phyloP scores from a whole-genome alignment of 2,888 invertebrate species.

The Eueremaeus valkanovi region DNA sequence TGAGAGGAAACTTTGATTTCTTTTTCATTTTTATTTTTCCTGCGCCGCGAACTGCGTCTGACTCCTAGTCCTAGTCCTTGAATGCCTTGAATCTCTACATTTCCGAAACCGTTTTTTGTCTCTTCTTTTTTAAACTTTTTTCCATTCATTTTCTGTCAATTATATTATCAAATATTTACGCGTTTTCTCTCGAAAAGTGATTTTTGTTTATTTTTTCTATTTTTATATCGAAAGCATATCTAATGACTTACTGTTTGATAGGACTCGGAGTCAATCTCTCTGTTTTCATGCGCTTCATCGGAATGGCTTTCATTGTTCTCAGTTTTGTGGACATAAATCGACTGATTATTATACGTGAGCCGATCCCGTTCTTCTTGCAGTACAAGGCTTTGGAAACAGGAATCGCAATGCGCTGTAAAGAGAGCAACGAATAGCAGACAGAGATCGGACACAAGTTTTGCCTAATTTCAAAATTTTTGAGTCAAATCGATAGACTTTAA shows the following conservation, averaged over 20 bases:
- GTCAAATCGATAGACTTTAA: background rate
- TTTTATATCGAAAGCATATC: background rate
- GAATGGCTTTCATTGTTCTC: conserved; percentile 26
- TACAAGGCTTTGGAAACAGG: conserved; percentile 3
- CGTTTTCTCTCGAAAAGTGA: background rate
- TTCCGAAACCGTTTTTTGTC: conserved; percentile 4
- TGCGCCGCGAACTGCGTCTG: conserved; percentile 53
- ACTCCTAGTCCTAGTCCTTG: background rate
- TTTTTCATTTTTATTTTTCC: conserved; percentile 54
- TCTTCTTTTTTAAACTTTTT: background rate
- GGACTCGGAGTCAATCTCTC: background rate
- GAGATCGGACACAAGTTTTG: background rate
- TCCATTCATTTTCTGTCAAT: background rate
- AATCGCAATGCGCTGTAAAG: background rate
- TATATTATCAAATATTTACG: background rate
- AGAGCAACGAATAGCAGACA: background rate
- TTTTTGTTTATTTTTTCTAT: background rate
- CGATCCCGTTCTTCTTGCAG: conserved; percentile 6
- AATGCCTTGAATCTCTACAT: too few relatives aligned
- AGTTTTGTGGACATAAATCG: background rate
- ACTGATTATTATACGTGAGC: conserved; percentile 12
- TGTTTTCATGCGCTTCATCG: background rate
- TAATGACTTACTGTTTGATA: conserved; percentile 2
- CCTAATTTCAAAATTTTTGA: background rate
- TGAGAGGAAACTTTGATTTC: conserved; percentile 54